phyloP scores from a whole-genome alignment of 2,113 vertebrate species.

The cat (Felis catus) region F.catus_Fca126_mat1.0 CM031418.1:101767001-101767500 shows the following conservation, averaged over 20 bases:
- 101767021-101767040: not conserved
- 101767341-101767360: not conserved
- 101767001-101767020: not conserved
- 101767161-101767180: not conserved
- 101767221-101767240: not conserved
- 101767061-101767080: not conserved
- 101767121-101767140: not conserved
- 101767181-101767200: not conserved
- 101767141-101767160: not conserved
- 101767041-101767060: too few species aligned
- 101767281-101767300: constrained; percentile 18
- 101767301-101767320: not conserved
- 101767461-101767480: too few species aligned
- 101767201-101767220: not conserved
- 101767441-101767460: too few species aligned
- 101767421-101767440: too few species aligned
- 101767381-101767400: too few species aligned
- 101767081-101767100: not conserved
- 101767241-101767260: not conserved
- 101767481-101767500: not conserved
- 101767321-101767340: not conserved
- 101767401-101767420: too few species aligned
- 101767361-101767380: not conserved
- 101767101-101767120: not conserved
- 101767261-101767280: not conserved